These are phyloP conservation scores for Aphelocoma californica DNA, from an alignment of 2,797 vertebrate species.

Conservation along the genomic window DNA sequence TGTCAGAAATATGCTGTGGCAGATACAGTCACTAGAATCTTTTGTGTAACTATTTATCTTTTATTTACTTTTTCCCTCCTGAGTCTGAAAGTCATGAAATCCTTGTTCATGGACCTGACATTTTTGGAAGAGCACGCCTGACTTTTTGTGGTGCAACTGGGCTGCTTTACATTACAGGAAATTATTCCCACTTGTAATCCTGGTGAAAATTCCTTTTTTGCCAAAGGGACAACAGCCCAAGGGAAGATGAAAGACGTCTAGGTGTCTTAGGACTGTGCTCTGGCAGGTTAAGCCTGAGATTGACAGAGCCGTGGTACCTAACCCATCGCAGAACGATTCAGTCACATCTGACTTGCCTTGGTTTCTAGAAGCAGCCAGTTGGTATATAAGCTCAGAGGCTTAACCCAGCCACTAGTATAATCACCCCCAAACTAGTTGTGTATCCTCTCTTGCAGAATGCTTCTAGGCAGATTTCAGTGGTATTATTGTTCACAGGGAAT, in stretches of 20 bases:
- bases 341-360: background rate
- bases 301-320: background rate
- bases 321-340: background rate
- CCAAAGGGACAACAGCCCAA: background rate
- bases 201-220: background rate
- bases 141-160: rapidly evolving
- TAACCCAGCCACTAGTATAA: background rate
- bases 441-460: background rate
- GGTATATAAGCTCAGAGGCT: background rate
- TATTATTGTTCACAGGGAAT: background rate
- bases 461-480: background rate
- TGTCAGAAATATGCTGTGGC: background rate
- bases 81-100: background rate
- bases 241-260: background rate
- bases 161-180: background rate
- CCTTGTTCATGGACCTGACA: background rate
- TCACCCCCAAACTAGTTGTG: background rate
- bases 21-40: background rate
- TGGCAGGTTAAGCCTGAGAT: background rate
- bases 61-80: background rate
- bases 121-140: background rate
- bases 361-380: background rate
- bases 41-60: background rate
- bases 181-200: background rate
- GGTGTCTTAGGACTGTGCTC: background rate